Base-by-base conservation (phyloP, 92 coral and sea anemone species). In the Blastomussa wellsi region DNA sequence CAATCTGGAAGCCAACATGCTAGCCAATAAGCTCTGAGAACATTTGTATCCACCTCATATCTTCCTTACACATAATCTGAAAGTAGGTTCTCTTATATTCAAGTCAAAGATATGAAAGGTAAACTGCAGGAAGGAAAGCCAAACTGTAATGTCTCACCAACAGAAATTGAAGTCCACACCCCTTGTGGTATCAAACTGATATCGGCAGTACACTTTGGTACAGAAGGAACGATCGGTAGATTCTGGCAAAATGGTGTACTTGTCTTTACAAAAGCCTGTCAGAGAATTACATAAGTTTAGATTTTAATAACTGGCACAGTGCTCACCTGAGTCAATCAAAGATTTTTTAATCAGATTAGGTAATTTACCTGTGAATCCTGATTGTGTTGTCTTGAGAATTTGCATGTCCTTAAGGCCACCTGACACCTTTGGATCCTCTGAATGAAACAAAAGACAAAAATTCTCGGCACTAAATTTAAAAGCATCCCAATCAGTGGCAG, bases 351-450 rank as follows among this genome's bases (percentile, higher is more conserved):
- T 39, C 44, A 39, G 44, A 55, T 20, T 10, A 51, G 4, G 0
- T 20, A 14, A 19, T 49, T 42, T 31, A 92, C 97, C 94, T 75
- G 84, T 90, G 72, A 93, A 93, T 59, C 97, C 94, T 79, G 97
- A 93, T 74, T 93, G 93, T 5, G 97, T 91, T 35, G 97, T 93
- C 80, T 93, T 93, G 57, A 93, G 80, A 28, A 93, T 86, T 39
- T 87, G 87, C 90, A 93, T 86, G 4, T 86, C 91, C 62, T 89
- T 93, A 31, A 93, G 84, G 39, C 97, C 97, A 51, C 91, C 93
- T 51, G 91, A 91, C 65, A 93, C 91, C 77, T 86, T 89, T 32
- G 97, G 97, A 16, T 86, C 77, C 72, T 88, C 97, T 93, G 35
- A 11, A 20, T 24, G 31, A 64, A 52, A 74, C 1, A 78, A 19